Evolutionary conservation across 2,113 vertebrate genomes (phyloP), one percentile per base, ranked within the genome.

Genomic region (Dasyprocta punctata): DNA sequence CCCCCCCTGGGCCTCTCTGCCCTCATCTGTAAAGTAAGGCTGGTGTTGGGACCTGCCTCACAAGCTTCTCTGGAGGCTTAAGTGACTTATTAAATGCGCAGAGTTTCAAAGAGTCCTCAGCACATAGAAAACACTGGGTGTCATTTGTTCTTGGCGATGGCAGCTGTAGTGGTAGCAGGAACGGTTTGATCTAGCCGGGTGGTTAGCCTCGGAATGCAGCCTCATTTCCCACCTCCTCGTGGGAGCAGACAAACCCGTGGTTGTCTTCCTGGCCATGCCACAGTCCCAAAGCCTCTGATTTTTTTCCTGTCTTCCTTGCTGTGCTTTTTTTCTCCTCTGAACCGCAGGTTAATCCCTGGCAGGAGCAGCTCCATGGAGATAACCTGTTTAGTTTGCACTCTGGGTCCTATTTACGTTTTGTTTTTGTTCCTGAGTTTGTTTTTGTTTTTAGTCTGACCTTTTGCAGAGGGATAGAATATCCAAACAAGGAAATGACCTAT

Each of bases 351-450:
- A 56, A 71, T 38, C 82, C 83, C 49, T 92, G 58, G 61, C 81
- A 73, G 78, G 52, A 33, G 38, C 3, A 28, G 58, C 86, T 82
- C n/a, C 38, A 0, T 54, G 36, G 52, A 88, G 86, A 82, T 83
- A 77, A 49, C n/a, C 24, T 56, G 86, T 93, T 91, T 65, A 49
- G 52, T 83, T 92, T 92, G 84, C 36, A 75, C 58, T 93, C 58
- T 30, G 92, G 84, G 87, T 82, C 88, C 81, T 97, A 20, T 92
- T 96, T 89, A 88, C 5, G 1, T 87, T 97, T 89, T 88, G 63
- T n/a, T 96, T 94, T 97, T 88, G 89, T 96, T 95, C 58, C 80
- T 85, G 24, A 89, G 47, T 90, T 97, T 95, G 97, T 93, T 96
- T 97, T 93, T 92, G 91, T 86, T 86, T 80, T n/a, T 14, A 86